A percentile compares a stretch with the other conserved stretches of the same genome.
phyloP scores from a whole-genome alignment of 2,113 vertebrate species.

The Neomonachus schauinslandi region DNA sequence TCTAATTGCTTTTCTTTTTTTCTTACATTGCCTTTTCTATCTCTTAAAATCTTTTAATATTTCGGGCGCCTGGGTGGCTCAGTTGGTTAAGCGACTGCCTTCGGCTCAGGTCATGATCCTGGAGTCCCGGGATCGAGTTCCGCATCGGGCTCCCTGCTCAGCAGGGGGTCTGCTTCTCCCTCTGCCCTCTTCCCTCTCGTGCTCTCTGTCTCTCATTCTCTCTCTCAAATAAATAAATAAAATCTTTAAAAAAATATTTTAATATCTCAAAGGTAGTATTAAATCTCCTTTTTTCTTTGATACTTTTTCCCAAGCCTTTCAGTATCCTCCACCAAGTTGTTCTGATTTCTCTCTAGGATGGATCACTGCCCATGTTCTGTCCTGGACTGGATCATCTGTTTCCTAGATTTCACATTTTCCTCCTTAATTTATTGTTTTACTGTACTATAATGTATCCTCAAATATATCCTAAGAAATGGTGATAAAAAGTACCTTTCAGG shows the following conservation, averaged over 20 bases:
- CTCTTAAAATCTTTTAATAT: neutral
- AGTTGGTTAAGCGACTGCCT: too few relatives aligned
- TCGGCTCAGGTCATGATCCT: too few relatives aligned
- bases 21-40: neutral
- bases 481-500: neutral
- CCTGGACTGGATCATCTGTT: neutral
- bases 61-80: too few relatives aligned
- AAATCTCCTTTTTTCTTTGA: neutral
- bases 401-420: neutral
- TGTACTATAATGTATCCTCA: neutral
- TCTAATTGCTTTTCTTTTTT: neutral
- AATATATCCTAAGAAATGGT: neutral
- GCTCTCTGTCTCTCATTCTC: too few relatives aligned
- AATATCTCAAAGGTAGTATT: neutral
- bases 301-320: neutral
- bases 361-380: neutral
- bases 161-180: too few relatives aligned
- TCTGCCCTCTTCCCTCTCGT: too few relatives aligned
- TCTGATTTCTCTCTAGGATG: neutral
- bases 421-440: neutral
- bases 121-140: too few relatives aligned
- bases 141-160: too few relatives aligned
- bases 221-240: too few relatives aligned
- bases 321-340: too few relatives aligned
- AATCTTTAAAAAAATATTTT: too few relatives aligned